Evolutionary conservation across 23 tunicate genomes (phyloP), one percentile per base, ranked within the genome.

Genomic region (Aplidium turbinatum): DNA sequence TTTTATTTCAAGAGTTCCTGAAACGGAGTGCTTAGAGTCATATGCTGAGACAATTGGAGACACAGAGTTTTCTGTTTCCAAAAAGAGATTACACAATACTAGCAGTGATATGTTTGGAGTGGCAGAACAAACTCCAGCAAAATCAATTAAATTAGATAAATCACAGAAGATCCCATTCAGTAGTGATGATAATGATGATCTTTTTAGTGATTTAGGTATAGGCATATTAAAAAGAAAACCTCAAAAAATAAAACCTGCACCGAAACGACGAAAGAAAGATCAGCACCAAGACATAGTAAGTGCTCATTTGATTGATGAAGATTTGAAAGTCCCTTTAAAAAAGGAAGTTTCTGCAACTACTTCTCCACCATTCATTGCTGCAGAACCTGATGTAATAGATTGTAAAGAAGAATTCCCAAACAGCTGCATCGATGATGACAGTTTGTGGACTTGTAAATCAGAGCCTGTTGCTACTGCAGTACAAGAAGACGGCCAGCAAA

Each of bases 401-500:
- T n/a, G n/a, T n/a, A n/a, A n/a, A n/a, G n/a, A n/a, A n/a, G n/a
- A n/a, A n/a, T n/a, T n/a, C n/a, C 82, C 71, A 3, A 75, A 78
- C 30, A 64, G 74, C 36, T 78, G 75, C 33, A 65, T 78, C n/a
- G 74, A 26, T 31, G 83, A 66, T 65, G 83, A 78, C 50, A 78
- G 75, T 66, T 39, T 78, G 36, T 78, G 83, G 83, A 27, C 74
- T 1, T 33, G 50, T 21, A 50, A 72, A 25, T 25, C 46, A 9
- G 27, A 47, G 20, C 47, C 58, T 26, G n/a, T n/a, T n/a, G n/a
- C n/a, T 9, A 50, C 57, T 50, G 57, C 4, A 50, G 57, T 2
- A 42, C 11, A 42, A 11, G 24, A 50, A 50, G 57, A 25, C 57
- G 1, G 30, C 30, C 3, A 29, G 30, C 31, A 57, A 57, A 57